Conservation (phyloP, 2,797 vertebrate species). For the Hapalemur alaotrensis region DNA sequence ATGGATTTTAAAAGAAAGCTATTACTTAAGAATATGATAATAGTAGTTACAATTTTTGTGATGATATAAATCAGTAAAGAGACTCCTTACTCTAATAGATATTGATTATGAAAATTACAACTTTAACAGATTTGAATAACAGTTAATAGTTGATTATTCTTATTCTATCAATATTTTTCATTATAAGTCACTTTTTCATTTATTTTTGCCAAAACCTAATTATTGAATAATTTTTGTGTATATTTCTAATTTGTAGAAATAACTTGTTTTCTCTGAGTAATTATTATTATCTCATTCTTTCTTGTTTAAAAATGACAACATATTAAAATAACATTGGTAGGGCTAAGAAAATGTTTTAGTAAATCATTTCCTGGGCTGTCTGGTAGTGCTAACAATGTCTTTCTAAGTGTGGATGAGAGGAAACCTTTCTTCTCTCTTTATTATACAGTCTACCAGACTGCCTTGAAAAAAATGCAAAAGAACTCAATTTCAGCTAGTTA, state of each 20-base stretch:
- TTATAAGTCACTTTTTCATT: constrained; percentile 3
- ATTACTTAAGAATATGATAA: not conserved
- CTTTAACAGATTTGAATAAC: constrained; percentile 14
- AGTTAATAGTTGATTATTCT: constrained; percentile 8
- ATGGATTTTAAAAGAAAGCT: constrained; percentile 28
- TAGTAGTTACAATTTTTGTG: not conserved
- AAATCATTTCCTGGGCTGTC: not conserved
- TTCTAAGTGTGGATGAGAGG: not conserved
- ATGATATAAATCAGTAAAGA: constrained; percentile 2
- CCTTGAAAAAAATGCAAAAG: constrained; percentile 34
- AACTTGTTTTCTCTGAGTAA: not conserved
- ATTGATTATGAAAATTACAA: constrained; percentile 13
- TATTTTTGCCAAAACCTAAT: not conserved
- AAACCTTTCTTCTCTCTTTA: not conserved
- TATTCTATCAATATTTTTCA: not conserved
- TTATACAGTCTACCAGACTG: not conserved
- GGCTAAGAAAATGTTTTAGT: constrained; percentile 2
- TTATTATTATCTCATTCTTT: constrained; percentile 16
- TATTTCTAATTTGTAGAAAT: constrained; percentile 41
- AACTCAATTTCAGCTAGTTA: not conserved
- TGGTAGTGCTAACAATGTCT: not conserved
- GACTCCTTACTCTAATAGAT: constrained; percentile 24
- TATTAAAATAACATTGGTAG: not conserved
- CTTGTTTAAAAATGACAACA: constrained; percentile 19
- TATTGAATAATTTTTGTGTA: not conserved